Evolutionary conservation across 2,113 vertebrate genomes (phyloP).

Genomic region (Talpa occidentalis): DNA sequence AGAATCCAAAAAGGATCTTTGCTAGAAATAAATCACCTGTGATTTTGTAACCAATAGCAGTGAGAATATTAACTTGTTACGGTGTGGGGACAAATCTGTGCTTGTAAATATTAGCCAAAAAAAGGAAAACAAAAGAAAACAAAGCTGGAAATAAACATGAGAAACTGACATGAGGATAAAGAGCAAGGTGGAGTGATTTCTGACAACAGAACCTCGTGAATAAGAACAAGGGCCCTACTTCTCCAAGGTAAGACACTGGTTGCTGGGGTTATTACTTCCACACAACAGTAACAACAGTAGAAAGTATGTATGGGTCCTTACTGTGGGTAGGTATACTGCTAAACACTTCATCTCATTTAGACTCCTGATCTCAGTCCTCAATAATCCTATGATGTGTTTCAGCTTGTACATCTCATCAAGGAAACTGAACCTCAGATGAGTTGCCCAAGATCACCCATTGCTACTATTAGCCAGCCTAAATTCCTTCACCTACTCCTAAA

Average conservation of each 20-base stretch:
- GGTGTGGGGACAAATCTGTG: slow-evolving; percentile 63
- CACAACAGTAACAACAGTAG: neutral
- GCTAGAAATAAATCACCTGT: slow-evolving; percentile 76
- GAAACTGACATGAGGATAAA: neutral
- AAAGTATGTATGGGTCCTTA: neutral
- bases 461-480: neutral
- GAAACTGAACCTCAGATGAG: neutral
- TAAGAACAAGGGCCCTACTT: neutral
- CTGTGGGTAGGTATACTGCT: neutral
- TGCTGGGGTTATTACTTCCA: neutral
- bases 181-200: neutral
- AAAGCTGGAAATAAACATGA: neutral
- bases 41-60: slow-evolving; percentile 64
- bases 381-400: neutral
- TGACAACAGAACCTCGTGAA: neutral
- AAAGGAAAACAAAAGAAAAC: neutral
- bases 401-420: neutral
- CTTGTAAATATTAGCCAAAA: slow-evolving; percentile 78
- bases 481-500: neutral
- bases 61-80: slow-evolving; percentile 12
- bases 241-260: neutral
- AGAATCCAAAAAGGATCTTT: slow-evolving; percentile 69
- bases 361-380: neutral
- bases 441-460: neutral
- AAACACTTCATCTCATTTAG: neutral